phyloP scores from a whole-genome alignment of 2,797 vertebrate species.

The Zenarchopterus dispar region DNA sequence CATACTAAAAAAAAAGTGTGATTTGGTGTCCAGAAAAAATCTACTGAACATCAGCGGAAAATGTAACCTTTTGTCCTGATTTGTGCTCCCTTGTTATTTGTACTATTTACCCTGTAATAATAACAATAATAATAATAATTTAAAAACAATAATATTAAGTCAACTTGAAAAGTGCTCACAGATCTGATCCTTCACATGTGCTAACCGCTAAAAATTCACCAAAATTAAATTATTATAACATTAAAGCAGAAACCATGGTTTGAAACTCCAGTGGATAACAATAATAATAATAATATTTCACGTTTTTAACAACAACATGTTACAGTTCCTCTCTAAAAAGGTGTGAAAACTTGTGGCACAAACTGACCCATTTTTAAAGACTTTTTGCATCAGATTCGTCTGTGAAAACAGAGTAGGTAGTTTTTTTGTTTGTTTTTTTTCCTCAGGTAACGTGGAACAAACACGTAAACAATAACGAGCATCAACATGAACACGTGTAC shows the following conservation, averaged over 20 bases:
- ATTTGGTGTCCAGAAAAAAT: slow-evolving; percentile 1
- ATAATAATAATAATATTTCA: background rate
- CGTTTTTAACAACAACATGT: background rate
- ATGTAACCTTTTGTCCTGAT: slow-evolving; percentile 47
- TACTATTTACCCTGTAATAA: slow-evolving; percentile 1
- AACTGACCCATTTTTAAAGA: too few relatives aligned
- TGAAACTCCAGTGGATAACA: slow-evolving; percentile 1
- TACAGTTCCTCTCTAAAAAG: slow-evolving; percentile 3
- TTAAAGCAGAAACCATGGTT: background rate
- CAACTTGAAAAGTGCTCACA: slow-evolving; percentile 10
- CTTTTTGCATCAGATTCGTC: slow-evolving; percentile 9
- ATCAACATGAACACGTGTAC: slow-evolving; percentile 22
- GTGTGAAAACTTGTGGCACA: slow-evolving; percentile 4
- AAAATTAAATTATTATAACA: slow-evolving; percentile 2
- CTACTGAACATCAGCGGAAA: background rate
- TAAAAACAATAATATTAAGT: slow-evolving; percentile 6
- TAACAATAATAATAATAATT: slow-evolving; percentile 12
- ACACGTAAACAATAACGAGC: slow-evolving; percentile 27
- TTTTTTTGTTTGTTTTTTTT: slow-evolving; percentile 7
- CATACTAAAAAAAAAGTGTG: too few relatives aligned
- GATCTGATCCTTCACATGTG: slow-evolving; percentile 13
- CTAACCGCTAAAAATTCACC: slow-evolving; percentile 1
- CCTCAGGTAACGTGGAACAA: slow-evolving; percentile 13
- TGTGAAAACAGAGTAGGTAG: slow-evolving; percentile 5
- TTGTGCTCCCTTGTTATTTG: slow-evolving; percentile 41